Evolutionary conservation across 2,113 vertebrate species (phyloP).

Genomic region (Sula dactylatra): DNA sequence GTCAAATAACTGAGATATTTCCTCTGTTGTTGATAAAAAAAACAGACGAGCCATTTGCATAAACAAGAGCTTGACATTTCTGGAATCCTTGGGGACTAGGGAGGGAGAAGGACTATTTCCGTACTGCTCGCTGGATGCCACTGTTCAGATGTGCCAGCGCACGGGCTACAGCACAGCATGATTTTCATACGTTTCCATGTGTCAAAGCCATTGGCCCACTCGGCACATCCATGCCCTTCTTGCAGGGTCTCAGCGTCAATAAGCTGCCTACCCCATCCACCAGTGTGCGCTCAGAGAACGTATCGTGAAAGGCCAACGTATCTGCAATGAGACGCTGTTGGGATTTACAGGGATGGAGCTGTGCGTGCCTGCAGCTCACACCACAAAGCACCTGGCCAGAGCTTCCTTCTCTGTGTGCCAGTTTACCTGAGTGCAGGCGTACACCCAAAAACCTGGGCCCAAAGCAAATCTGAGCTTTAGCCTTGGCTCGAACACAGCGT

Average conservation of each 20-base stretch:
- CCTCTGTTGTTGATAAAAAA: not conserved
- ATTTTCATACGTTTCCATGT: fast-evolving
- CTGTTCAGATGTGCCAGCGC: not conserved
- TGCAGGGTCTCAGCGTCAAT: not conserved
- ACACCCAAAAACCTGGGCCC: fast-evolving
- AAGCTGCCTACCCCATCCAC: not conserved
- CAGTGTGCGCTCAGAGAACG: fast-evolving
- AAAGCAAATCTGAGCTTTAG: not conserved
- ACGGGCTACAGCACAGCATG: not conserved
- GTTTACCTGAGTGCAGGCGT: not conserved
- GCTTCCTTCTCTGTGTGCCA: not conserved
- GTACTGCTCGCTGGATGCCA: not conserved
- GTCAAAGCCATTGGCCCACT: fast-evolving
- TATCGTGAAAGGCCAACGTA: fast-evolving
- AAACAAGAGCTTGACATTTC: not conserved
- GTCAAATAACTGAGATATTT: not conserved
- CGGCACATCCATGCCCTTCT: too few relatives aligned
- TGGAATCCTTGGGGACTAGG: not conserved
- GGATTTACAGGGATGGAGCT: not conserved
- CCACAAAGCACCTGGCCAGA: too few relatives aligned
- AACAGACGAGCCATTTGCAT: not conserved
- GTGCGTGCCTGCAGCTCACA: not conserved
- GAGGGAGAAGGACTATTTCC: not conserved
- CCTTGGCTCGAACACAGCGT: fast-evolving
- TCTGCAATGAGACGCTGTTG: not conserved